Evolutionary conservation across 2,113 vertebrate species (phyloP).

Genomic region (Martes martes): DNA sequence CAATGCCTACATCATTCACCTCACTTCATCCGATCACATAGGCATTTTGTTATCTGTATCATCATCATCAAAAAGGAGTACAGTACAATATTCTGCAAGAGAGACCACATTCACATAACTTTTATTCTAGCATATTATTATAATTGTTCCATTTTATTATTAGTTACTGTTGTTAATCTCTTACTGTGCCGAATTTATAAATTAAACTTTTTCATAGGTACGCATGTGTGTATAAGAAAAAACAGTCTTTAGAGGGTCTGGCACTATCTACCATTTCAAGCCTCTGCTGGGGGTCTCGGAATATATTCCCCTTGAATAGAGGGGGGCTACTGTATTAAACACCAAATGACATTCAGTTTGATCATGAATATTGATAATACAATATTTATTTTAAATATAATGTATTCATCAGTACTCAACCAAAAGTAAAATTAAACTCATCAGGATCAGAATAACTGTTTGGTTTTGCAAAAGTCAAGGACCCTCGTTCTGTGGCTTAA

Average conservation of each 20-base stretch:
- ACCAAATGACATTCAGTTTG: slow-evolving; percentile 46
- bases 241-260: neutral
- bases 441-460: slow-evolving; percentile 74
- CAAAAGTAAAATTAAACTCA: slow-evolving; percentile 75
- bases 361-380: slow-evolving; percentile 75
- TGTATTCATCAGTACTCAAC: slow-evolving; percentile 71
- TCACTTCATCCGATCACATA: neutral
- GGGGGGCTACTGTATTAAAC: neutral
- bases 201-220: neutral
- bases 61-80: neutral
- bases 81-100: neutral
- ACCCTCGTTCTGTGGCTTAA: slow-evolving; percentile 76
- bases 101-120: neutral
- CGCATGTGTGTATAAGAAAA: neutral
- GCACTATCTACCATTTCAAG: neutral
- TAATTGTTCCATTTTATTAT: neutral
- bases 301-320: neutral
- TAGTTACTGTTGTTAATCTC: neutral
- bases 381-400: slow-evolving; percentile 73
- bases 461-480: slow-evolving; percentile 76
- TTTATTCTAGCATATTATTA: neutral
- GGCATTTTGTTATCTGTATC: neutral
- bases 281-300: neutral
- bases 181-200: neutral
- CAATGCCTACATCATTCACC: neutral